Percentiles rank a stretch among this genome's conserved stretches.
Evolutionary conservation across 2,888 invertebrate species (phyloP).

Genomic region (Chalcosyrphus nemorum): DNA sequence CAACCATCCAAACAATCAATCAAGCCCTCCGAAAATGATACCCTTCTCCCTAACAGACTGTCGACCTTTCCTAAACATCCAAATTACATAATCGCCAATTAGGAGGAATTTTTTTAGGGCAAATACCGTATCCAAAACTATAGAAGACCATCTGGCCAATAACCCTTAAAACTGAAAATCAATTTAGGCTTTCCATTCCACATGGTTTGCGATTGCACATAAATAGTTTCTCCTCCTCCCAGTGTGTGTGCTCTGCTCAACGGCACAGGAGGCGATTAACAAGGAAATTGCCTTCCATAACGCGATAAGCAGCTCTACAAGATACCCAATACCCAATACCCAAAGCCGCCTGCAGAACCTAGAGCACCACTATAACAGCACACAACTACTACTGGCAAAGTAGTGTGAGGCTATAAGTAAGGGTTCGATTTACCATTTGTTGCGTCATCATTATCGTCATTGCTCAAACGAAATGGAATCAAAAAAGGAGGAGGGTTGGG

Average conservation of each 20-base stretch:
- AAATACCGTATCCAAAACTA: conserved; percentile 37
- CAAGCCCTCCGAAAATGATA: conserved; percentile 40
- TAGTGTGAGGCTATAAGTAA: neutral
- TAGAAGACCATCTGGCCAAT: conserved; percentile 56
- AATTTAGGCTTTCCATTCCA: conserved; percentile 51
- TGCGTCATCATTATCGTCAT: conserved; percentile 71
- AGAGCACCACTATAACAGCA: neutral
- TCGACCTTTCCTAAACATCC: conserved; percentile 23
- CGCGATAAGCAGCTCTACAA: conserved; percentile 44
- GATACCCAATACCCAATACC: neutral
- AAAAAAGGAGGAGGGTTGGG: conserved; percentile 40
- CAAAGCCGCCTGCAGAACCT: neutral
- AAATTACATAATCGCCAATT: conserved; percentile 65
- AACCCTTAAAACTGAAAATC: conserved; percentile 59
- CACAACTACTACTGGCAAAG: neutral
- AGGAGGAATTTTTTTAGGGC: conserved; percentile 54
- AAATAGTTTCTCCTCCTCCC: conserved; percentile 25
- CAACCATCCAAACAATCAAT: conserved; percentile 43
- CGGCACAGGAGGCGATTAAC: conserved; percentile 53
- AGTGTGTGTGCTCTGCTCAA: neutral
- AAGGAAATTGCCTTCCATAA: conserved; percentile 61
- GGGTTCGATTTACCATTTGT: conserved; percentile 65
- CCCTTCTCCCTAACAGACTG: conserved; percentile 19
- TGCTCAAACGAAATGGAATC: conserved; percentile 56
- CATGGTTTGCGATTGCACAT: conserved; percentile 56